Base-by-base conservation (phyloP, 2,888 invertebrate genomes). In the Octodonta nipae region DNA sequence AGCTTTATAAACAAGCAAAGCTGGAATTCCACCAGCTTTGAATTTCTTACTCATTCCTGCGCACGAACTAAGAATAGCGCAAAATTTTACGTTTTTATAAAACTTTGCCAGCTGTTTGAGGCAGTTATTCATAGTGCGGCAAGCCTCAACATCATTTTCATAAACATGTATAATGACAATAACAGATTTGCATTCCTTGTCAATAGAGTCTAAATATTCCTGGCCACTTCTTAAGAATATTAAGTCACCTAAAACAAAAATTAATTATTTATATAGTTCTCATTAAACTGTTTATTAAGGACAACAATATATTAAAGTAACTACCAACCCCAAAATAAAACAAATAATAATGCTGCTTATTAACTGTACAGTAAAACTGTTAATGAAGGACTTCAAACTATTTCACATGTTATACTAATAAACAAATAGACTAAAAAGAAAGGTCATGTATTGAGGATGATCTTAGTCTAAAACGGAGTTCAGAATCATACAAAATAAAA, bases 151-250 rank as follows among this genome's bases (percentile, higher is more conserved):
- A 34, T 65, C 69, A 5, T 76, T 71, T 54, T 86, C 87, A 55
- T 82, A 92, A 42, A 96, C 80, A 55, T 93, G 93, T 42, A 95
- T 71, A 26, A 96, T 71, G 1, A 95, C 69, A 2, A 82, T 84
- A 1, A 87, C 83, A 38, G 75, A 74, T 41, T 78, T 73, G 43
- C 85, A 74, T 61, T 92, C 91, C 47, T 84, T 77, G 51, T 95
- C 95, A 40, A 95, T 78, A 4, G 85, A 82, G 47, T 81, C 73
- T 15, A 95, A 63, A 58, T 87, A 93, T 42, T 84, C 79, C 27
- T 80, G 75, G 13, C 80, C 77, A 26, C 67, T 73, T 25, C 66
- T 67, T 31, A 95, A 63, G 44, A 73, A 65, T n/a, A 77, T 54
- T 1, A 93, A 69, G 17, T 53, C 32, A 28, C 55, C 55, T 55